Percentiles rank a stretch among this genome's conserved stretches.
phyloP scores from a whole-genome alignment of 2,797 vertebrate species.

The Diplodus puntazzo region DNA sequence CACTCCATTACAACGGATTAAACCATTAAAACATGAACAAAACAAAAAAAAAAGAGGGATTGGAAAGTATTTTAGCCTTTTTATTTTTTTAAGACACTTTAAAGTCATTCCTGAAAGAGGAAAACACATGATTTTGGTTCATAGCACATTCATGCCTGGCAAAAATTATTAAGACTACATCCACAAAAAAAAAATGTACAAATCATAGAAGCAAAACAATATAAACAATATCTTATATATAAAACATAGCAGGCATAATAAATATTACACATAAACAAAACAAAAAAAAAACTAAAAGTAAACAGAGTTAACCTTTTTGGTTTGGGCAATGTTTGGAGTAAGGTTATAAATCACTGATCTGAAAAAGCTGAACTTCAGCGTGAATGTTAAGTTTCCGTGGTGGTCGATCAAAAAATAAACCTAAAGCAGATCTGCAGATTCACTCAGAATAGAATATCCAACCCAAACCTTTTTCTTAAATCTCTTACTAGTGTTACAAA shows the following conservation, averaged over 20 bases:
- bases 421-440: conserved; percentile 51
- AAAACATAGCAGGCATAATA: conserved; percentile 87
- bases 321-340: conserved; percentile 73
- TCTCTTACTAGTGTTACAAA: conserved; percentile 22
- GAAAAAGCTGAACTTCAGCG: conserved; percentile 54
- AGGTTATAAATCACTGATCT: conserved; percentile 49
- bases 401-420: background rate
- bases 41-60: conserved; percentile 50
- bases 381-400: conserved; percentile 45
- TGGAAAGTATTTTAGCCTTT: conserved; percentile 68
- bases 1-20: conserved; percentile 69
- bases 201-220: conserved; percentile 78
- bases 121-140: conserved; percentile 83
- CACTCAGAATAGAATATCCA: conserved; percentile 51
- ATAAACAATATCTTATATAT: conserved; percentile 85
- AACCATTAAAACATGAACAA: conserved; percentile 42
- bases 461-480: conserved; percentile 54
- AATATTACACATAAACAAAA: conserved; percentile 85
- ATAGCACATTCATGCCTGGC: conserved; percentile 77
- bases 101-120: conserved; percentile 78
- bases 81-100: conserved; percentile 82
- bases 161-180: conserved; percentile 80
- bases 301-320: conserved; percentile 81
- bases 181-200: conserved; percentile 72
- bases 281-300: conserved; percentile 70